These are phyloP conservation scores for Drosophila bocqueti DNA, from an alignment of 1,140 invertebrate genomes.

Conservation along the genomic window DNA sequence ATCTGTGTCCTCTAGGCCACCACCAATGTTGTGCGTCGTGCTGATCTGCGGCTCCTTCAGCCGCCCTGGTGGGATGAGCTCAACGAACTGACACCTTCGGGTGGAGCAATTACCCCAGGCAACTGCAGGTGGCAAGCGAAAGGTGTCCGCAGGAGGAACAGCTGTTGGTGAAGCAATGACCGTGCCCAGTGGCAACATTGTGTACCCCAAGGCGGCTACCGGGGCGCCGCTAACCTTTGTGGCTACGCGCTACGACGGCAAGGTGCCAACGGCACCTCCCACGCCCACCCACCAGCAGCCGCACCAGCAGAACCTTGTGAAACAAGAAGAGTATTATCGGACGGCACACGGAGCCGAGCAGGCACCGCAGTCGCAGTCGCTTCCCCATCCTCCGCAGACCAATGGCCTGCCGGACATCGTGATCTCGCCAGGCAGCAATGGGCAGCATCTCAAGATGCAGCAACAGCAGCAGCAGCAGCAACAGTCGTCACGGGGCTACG, in stretches of 20 bases:
- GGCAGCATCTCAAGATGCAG: constrained; percentile 78
- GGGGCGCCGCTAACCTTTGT: constrained; percentile 57
- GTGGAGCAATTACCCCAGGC: constrained; percentile 23
- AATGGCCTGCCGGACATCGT: constrained; percentile 78
- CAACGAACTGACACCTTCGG: constrained; percentile 87
- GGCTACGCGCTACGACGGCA: constrained; percentile 70
- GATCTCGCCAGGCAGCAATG: constrained; percentile 82
- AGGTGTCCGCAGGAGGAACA: constrained; percentile 23
- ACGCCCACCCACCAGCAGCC: constrained; percentile 36
- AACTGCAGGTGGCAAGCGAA: constrained; percentile 41
- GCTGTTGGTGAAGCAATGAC: constrained; percentile 26
- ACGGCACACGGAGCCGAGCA: constrained; percentile 52
- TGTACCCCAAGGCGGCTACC: constrained; percentile 59
- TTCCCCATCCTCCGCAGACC: constrained; percentile 43
- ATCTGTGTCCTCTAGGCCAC: constrained; percentile 73
- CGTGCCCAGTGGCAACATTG: constrained; percentile 46
- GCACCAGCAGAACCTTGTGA: constrained; percentile 55
- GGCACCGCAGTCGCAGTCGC: constrained; percentile 15
- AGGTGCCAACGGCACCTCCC: constrained; percentile 59
- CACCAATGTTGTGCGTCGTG: constrained; percentile 87
- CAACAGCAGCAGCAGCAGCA: constrained; percentile 52
- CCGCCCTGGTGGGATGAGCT: constrained; percentile 98
- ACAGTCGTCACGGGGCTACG: constrained; percentile 88
- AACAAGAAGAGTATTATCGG: constrained; percentile 84
- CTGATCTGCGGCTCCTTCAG: constrained; percentile 94